Evolutionary conservation across 2,888 invertebrate species (phyloP).

Genomic region (Oxyteleia sp.): DNA sequence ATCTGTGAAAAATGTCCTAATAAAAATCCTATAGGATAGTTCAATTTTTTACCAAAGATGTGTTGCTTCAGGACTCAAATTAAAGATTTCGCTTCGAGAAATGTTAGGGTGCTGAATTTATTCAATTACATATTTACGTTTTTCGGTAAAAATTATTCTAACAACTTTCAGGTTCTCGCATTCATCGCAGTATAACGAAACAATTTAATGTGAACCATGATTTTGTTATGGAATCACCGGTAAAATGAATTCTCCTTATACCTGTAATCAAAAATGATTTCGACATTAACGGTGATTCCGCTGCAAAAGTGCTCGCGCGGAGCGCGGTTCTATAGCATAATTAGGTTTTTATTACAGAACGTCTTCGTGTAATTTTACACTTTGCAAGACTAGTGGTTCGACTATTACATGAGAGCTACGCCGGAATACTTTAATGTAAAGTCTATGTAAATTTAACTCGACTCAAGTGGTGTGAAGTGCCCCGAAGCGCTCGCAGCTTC

Average conservation of each 20-base stretch:
- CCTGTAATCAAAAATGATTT: slow-evolving; percentile 24
- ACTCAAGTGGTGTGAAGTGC: slow-evolving; percentile 37
- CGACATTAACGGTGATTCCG: background rate
- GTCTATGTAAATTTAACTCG: slow-evolving; percentile 50
- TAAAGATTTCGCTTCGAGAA: too few relatives aligned
- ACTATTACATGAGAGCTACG: slow-evolving; percentile 35
- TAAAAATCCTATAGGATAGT: too few relatives aligned
- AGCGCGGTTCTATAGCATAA: slow-evolving; percentile 37
- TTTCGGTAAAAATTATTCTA: too few relatives aligned
- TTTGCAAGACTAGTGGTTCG: slow-evolving; percentile 15
- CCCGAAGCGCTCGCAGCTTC: slow-evolving; percentile 18
- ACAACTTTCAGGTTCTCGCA: too few relatives aligned
- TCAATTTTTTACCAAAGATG: too few relatives aligned
- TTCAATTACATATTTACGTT: too few relatives aligned
- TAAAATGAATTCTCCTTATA: background rate
- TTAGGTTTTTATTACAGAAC: slow-evolving; percentile 43
- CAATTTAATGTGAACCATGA: too few relatives aligned
- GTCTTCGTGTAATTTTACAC: slow-evolving; percentile 49
- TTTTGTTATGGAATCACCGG: too few relatives aligned
- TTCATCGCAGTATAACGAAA: background rate
- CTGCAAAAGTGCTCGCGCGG: background rate
- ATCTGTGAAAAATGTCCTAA: too few relatives aligned
- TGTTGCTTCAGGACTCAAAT: too few relatives aligned
- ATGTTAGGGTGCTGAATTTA: too few relatives aligned
- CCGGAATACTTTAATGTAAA: slow-evolving; percentile 40